Evolutionary conservation across 1,140 invertebrate species (phyloP), one percentile per base, ranked within the genome.

Genomic region (Pseudomyrmex pallidus): DNA sequence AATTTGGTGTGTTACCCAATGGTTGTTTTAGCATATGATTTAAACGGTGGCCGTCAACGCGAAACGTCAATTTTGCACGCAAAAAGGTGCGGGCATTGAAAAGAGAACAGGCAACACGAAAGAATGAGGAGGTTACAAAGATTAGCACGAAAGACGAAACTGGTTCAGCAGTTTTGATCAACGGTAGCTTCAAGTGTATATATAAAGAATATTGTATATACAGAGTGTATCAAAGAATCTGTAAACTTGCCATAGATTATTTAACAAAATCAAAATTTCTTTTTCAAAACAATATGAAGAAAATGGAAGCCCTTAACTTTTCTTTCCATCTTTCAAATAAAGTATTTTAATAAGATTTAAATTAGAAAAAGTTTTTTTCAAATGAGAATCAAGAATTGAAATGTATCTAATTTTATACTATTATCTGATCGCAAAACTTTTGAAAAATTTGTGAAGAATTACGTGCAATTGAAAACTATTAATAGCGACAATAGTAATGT

Each of bases 131-230:
- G 59, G 5, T 56, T 52, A 76, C 66, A 67, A 61, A 84, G 84
- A 91, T 91, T 89, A 90, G 91, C 88, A 90, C 82, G 87, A 91
- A 91, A 90, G 89, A 91, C 88, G 88, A 92, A 92, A 92, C 92
- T 92, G 91, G 90, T 92, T 89, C 90, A 91, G 89, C 91, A 88
- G 89, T 92, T 92, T 91, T 90, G 89, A 87, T 63, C 89, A 90
- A 90, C 85, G 87, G 85, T 91, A 88, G 80, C 87, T 85, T 74
- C 56, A 48, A 17, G 52, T 87, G 17, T 62, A 15, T 63, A 80
- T 35, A 50, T 54, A 25, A 25, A 35, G 35, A 35, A 35, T 35
- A 46, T 25, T 50, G 44, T 61, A 54, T 46, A 54, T 82, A 82
- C 17, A 82, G 70, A 70, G 76, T 80, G 76, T 80, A 57, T 62